Evolutionary conservation across 2,797 vertebrate genomes (phyloP).

Genomic region (Taenioides sp.): DNA sequence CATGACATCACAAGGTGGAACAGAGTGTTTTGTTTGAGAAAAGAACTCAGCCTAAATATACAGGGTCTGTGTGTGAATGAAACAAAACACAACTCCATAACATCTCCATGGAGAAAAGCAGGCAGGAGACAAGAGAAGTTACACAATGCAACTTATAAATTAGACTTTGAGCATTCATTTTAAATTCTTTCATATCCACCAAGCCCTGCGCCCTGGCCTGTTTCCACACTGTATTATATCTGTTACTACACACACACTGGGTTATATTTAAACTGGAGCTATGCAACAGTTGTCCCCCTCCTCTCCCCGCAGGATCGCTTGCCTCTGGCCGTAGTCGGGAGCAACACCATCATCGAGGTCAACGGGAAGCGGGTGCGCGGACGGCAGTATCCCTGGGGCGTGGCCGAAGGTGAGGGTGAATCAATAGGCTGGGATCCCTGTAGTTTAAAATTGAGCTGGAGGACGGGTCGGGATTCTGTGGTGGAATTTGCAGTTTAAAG

Average conservation of each 20-base stretch:
- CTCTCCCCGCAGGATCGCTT: constrained; percentile 85
- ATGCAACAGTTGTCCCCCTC: constrained; percentile 46
- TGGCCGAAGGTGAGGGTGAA: constrained; percentile 90
- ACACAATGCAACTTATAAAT: too few species aligned
- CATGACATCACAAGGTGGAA: too few species aligned
- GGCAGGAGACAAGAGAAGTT: too few species aligned
- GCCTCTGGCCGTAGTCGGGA: constrained; percentile 94
- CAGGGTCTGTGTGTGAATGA: too few species aligned
- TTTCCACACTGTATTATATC: not conserved
- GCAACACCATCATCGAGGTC: constrained; percentile 96
- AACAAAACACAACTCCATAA: too few species aligned
- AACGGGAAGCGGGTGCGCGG: constrained; percentile 92
- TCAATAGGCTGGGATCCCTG: constrained; percentile 8
- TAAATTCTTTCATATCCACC: too few species aligned
- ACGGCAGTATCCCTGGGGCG: constrained; percentile 96
- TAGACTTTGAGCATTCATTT: not conserved
- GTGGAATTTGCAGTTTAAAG: too few species aligned
- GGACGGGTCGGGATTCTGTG: too few species aligned
- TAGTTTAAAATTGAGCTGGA: too few species aligned
- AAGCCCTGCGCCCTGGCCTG: not conserved
- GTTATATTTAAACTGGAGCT: constrained; percentile 48
- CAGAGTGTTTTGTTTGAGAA: too few species aligned
- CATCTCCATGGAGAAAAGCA: too few species aligned
- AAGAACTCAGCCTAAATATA: too few species aligned
- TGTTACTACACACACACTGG: not conserved